A percentile compares a stretch with the other conserved stretches of the same genome.
Conservation (phyloP, 2,888 invertebrate species). For the Andrena fulva region DNA sequence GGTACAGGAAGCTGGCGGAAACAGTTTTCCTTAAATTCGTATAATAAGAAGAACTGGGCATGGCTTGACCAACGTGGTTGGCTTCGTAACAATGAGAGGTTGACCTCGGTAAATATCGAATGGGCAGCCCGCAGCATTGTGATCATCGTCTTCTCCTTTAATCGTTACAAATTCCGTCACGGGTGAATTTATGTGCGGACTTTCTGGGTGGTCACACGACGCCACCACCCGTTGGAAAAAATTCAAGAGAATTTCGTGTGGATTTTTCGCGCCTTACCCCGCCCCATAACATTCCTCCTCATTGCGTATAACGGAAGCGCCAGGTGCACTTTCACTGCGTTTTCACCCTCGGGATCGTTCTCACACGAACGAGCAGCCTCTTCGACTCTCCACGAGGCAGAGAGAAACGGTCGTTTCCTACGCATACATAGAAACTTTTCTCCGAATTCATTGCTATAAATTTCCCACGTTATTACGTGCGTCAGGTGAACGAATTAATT, state of each 20-base stretch:
- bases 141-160: slow-evolving; percentile 64
- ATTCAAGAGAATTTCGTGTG: slow-evolving; percentile 60
- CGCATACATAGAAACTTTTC: slow-evolving; percentile 39
- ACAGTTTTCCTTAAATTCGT: slow-evolving; percentile 44
- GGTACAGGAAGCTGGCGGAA: not conserved
- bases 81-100: slow-evolving; percentile 71
- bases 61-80: slow-evolving; percentile 47
- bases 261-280: slow-evolving; percentile 70
- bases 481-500: slow-evolving; percentile 18
- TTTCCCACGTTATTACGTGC: slow-evolving; percentile 28
- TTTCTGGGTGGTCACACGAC: slow-evolving; percentile 72
- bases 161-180: slow-evolving; percentile 69
- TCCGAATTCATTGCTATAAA: slow-evolving; percentile 12
- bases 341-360: slow-evolving; percentile 61
- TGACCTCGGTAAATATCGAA: slow-evolving; percentile 76
- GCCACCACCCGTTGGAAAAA: slow-evolving; percentile 38
- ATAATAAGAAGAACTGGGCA: slow-evolving; percentile 40
- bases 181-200: slow-evolving; percentile 72
- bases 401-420: slow-evolving; percentile 47
- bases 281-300: slow-evolving; percentile 29
- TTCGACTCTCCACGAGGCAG: slow-evolving; percentile 38
- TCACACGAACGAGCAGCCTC: slow-evolving; percentile 46
- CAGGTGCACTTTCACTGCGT: slow-evolving; percentile 70
- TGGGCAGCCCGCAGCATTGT: slow-evolving; percentile 63
- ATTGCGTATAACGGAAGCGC: slow-evolving; percentile 57